Percentiles rank a stretch among this genome's conserved stretches.
phyloP scores from a whole-genome alignment of 1,140 invertebrate species.

The Procambarus virginalis region DNA sequence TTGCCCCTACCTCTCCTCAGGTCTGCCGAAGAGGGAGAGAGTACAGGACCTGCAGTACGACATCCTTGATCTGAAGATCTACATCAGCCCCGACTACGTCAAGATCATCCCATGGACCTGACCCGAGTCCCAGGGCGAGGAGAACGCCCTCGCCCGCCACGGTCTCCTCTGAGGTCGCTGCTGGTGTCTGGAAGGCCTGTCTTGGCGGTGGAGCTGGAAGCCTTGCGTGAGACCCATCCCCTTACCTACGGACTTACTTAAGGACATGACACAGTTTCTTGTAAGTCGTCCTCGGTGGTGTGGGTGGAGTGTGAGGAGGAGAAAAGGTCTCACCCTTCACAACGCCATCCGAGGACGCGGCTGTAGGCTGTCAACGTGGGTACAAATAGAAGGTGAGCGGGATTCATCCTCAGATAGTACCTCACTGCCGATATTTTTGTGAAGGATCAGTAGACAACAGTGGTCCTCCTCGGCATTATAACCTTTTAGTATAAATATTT shows the following conservation, averaged over 20 bases:
- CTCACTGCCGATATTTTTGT: background rate
- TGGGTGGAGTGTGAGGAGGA: no score
- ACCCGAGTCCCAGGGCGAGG: constrained; percentile 13
- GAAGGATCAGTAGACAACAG: background rate
- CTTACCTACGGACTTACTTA: background rate
- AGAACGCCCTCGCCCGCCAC: constrained; percentile 11
- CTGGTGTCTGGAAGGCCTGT: background rate
- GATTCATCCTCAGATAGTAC: no score
- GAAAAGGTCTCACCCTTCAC: background rate
- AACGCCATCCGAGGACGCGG: background rate
- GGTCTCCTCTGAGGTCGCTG: constrained; percentile 6
- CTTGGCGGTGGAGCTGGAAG: background rate
- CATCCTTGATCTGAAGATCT: constrained; percentile 58
- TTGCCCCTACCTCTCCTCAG: background rate
- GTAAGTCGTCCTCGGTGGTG: background rate
- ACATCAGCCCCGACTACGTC: constrained; percentile 61
- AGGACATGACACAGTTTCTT: background rate
- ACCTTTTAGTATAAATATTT: background rate
- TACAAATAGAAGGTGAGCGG: no score
- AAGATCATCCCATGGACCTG: constrained; percentile 58
- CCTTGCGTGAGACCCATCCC: background rate
- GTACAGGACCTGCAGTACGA: constrained; percentile 58
- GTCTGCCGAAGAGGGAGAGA: constrained; percentile 41
- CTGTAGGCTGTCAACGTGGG: no score
- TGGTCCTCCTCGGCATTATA: background rate